Percentiles rank a stretch among this genome's conserved stretches.
These are phyloP conservation scores for Cyanocitta stelleri DNA, from an alignment of 2,113 vertebrate species.

Conservation along the genomic window DNA sequence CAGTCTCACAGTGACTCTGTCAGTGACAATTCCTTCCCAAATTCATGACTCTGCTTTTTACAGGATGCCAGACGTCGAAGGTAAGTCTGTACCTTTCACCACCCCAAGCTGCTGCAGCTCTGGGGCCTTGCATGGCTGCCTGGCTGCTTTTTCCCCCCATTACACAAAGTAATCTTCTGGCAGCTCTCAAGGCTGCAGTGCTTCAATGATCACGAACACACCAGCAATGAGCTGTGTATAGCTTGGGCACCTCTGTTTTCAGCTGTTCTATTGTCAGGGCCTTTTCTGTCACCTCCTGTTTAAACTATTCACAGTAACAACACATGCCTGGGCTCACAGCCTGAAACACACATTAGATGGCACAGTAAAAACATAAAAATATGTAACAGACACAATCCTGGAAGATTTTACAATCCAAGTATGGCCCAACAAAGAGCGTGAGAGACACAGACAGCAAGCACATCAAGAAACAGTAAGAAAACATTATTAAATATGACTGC, in stretches of 20 bases:
- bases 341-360: not conserved
- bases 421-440: not conserved
- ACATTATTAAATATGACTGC: not conserved
- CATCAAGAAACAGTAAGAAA: not conserved
- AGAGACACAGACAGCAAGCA: not conserved
- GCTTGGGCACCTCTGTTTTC: not conserved
- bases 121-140: not conserved
- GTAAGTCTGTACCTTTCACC: not conserved
- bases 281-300: not conserved
- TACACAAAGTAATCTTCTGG: not conserved
- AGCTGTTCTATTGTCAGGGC: not conserved
- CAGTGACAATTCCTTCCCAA: not conserved
- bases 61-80: not conserved
- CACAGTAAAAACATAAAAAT: not conserved
- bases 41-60: not conserved
- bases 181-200: not conserved
- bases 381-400: not conserved
- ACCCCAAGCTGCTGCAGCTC: not conserved
- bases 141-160: not conserved
- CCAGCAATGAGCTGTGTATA: not conserved
- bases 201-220: not conserved
- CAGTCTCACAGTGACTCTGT: not conserved
- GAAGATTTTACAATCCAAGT: not conserved
- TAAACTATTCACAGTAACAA: not conserved
- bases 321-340: accelerated